A percentile compares a stretch with the other conserved stretches of the same genome.
These are phyloP conservation scores for Vanessa atalanta DNA, from an alignment of 1,140 invertebrate species.

Conservation along the genomic window DNA sequence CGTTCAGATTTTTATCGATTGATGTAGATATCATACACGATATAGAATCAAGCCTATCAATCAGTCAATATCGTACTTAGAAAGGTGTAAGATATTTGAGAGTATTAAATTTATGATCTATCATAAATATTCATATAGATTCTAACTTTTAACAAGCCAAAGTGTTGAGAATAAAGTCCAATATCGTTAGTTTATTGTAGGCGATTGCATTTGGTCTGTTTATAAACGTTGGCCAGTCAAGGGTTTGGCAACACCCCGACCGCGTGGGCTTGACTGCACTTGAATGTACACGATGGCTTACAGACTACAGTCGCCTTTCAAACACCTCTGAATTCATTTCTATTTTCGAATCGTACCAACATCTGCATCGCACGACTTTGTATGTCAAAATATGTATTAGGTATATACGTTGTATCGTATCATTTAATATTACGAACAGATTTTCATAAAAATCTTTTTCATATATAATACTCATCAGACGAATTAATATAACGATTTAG, in stretches of 20 bases:
- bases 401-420: not conserved
- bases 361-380: constrained; percentile 17
- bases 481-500: too few species aligned
- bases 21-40: too few species aligned
- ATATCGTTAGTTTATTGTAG: constrained; percentile 22
- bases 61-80: too few species aligned
- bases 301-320: constrained; percentile 29
- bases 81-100: too few species aligned
- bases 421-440: too few species aligned
- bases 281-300: constrained; percentile 23
- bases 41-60: too few species aligned
- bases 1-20: too few species aligned
- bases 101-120: too few species aligned
- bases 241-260: constrained; percentile 33
- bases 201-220: constrained; percentile 25
- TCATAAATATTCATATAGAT: too few species aligned
- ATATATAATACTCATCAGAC: too few species aligned
- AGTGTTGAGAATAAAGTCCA: not conserved
- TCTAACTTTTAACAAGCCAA: not conserved
- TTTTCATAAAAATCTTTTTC: too few species aligned
- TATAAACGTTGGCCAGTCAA: constrained; percentile 36
- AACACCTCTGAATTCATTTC: constrained; percentile 39
- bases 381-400: not conserved
- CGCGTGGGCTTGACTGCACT: constrained; percentile 35
- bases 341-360: constrained; percentile 31